Conservation (phyloP, 2,888 invertebrate species). For the Athrips mouffetella region DNA sequence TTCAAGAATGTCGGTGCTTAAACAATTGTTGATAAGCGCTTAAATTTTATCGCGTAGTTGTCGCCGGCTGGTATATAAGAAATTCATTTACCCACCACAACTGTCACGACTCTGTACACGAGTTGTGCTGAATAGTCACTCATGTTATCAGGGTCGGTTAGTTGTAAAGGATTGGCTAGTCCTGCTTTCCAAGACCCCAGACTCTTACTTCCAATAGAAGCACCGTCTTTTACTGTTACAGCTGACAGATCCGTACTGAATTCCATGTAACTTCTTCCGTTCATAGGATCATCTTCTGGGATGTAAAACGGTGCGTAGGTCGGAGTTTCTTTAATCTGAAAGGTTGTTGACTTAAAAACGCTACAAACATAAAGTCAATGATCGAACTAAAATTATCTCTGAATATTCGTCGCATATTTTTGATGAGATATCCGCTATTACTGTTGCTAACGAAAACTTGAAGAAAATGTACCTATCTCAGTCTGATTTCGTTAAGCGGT, state of each 20-base stretch:
- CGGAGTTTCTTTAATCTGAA: slow-evolving; percentile 80
- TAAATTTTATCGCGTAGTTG: slow-evolving; percentile 50
- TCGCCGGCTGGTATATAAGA: slow-evolving; percentile 43
- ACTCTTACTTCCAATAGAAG: slow-evolving; percentile 83
- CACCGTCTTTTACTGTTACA: slow-evolving; percentile 84
- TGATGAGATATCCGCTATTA: neutral
- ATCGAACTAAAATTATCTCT: neutral
- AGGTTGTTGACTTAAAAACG: slow-evolving; percentile 14
- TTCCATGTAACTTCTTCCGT: slow-evolving; percentile 86
- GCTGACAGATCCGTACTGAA: slow-evolving; percentile 85
- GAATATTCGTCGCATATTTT: neutral
- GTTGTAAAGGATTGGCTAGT: slow-evolving; percentile 81
- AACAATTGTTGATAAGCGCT: slow-evolving; percentile 52
- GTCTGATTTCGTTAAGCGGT: neutral
- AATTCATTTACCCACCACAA: slow-evolving; percentile 82
- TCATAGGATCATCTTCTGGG: slow-evolving; percentile 79
- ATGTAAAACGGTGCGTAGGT: slow-evolving; percentile 84
- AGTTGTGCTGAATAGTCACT: slow-evolving; percentile 87
- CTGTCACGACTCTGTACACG: slow-evolving; percentile 91
- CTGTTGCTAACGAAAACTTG: neutral
- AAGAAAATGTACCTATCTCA: neutral
- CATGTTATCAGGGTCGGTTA: slow-evolving; percentile 82
- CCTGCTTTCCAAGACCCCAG: slow-evolving; percentile 90
- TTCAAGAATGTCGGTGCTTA: slow-evolving; percentile 43
- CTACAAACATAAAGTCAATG: slow-evolving; percentile 1